Base-by-base conservation (phyloP, 2,888 invertebrate species). In the Drosophila mercatorum region DNA sequence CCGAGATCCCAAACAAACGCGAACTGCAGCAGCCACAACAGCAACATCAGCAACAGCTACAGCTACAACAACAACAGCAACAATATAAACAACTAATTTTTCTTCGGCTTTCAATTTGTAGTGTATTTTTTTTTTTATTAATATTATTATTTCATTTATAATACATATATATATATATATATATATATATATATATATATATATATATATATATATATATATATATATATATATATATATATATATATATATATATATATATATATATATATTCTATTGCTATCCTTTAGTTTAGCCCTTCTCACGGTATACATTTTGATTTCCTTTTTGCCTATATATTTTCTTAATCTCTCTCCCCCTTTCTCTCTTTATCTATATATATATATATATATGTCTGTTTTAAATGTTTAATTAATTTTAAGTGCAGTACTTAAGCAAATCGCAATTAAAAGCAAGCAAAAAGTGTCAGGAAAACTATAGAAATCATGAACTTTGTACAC, bases 391-490 rank as follows among this genome's bases (percentile, higher is more conserved):
- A 22, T 52, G 64, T 59, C 63, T 65, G 57, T 79, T 70, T 76
- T 77, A 61, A 70, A 76, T 76, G 76, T 70, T 78, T 73, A 79
- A 69, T 73, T 78, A 79, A 75, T 80, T 80, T 80, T 80, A 79
- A 79, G 79, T 80, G 59, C 67, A 80, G 80, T 79, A 79, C 79
- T 79, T 79, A 71, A 77, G 76, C 64, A 63, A 64, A 66, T 62
- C 31, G 63, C 49, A 17, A 40, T 67, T 56, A 49, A 63, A 40
- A 70, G 17, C 41, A 51, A 47, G n/a, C 0, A 47, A 47, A 47
- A 47, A 47, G 47, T 47, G 5, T 4, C 28, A 47, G 31, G 11
- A 11, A 17, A 10, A 11, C 0, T 11, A 31, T 10, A 49, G 40
- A 31, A 55, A 51, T 11, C n/a, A 46, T 6, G 0, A 26, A 46